Evolutionary conservation across 1,140 invertebrate species (phyloP).

Genomic region (Gonatopus flavifemur): DNA sequence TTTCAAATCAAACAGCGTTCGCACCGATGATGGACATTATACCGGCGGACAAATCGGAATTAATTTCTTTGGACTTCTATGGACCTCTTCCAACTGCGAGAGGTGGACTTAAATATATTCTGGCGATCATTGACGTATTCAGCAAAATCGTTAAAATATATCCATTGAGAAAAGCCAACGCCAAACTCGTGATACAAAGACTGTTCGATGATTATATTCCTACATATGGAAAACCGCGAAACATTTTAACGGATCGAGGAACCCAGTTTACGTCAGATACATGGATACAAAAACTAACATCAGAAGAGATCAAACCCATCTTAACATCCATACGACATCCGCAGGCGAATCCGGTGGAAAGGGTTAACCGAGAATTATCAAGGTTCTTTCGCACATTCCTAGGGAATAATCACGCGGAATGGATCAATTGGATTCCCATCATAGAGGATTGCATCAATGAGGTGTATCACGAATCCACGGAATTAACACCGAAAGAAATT

Average conservation of each 20-base stretch:
- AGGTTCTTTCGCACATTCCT: constrained; percentile 4
- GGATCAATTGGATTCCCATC: not conserved
- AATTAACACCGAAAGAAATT: constrained; percentile 3
- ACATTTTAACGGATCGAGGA: constrained; percentile 10
- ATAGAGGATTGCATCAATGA: constrained; percentile 14
- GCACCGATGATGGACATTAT: constrained; percentile 13
- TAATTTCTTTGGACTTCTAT: constrained; percentile 40
- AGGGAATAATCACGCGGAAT: not conserved
- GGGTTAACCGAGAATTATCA: no score
- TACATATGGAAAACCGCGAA: constrained; percentile 10
- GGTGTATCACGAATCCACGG: constrained; percentile 6
- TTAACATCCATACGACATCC: constrained; percentile 12
- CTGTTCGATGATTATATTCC: constrained; percentile 19
- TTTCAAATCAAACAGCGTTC: constrained; percentile 3
- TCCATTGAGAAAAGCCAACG: constrained; percentile 37
- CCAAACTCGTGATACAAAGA: constrained; percentile 33
- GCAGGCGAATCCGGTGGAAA: constrained; percentile 1
- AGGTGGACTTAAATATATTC: constrained; percentile 50
- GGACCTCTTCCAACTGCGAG: constrained; percentile 40
- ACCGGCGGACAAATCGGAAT: constrained; percentile 20
- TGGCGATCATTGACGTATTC: constrained; percentile 48
- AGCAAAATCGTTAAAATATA: constrained; percentile 51
- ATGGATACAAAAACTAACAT: not conserved
- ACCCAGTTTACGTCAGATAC: constrained; percentile 10
- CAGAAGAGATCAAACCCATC: constrained; percentile 3